These are phyloP conservation scores for Typhlichthys eigenmanni DNA, from an alignment of 2,797 vertebrate species.

Conservation along the genomic window DNA sequence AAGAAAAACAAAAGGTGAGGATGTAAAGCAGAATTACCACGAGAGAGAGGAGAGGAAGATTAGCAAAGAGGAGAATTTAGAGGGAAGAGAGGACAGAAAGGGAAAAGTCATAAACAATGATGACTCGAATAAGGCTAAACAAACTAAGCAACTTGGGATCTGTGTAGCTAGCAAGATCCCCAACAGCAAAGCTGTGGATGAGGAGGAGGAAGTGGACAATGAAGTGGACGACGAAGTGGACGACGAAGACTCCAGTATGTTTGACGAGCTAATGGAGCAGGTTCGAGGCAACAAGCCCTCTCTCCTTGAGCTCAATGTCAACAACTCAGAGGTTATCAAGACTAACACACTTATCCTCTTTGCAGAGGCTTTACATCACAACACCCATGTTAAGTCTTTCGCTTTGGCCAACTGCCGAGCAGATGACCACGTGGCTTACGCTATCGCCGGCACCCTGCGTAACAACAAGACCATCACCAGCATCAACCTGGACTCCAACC, in stretches of 20 bases:
- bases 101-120: constrained; percentile 44
- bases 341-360: constrained; percentile 91
- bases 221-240: constrained; percentile 65
- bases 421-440: constrained; percentile 94
- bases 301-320: constrained; percentile 88
- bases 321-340: constrained; percentile 97
- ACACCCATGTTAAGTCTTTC: constrained; percentile 86
- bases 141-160: constrained; percentile 56
- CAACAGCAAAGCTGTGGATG: constrained; percentile 61
- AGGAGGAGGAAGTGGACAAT: constrained; percentile 61
- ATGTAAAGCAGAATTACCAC: constrained; percentile 56
- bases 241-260: constrained; percentile 90
- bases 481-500: constrained; percentile 97
- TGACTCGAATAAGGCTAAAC: constrained; percentile 7
- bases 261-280: constrained; percentile 89
- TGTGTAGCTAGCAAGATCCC: constrained; percentile 58
- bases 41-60: constrained; percentile 44
- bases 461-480: constrained; percentile 88
- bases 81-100: constrained; percentile 50
- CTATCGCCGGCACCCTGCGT: constrained; percentile 87
- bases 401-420: constrained; percentile 94
- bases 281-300: constrained; percentile 85
- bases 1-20: constrained; percentile 52
- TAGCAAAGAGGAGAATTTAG: constrained; percentile 34
- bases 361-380: constrained; percentile 86